Conservation (phyloP, 1,140 invertebrate genomes). For the Copidosoma floridanum region DNA sequence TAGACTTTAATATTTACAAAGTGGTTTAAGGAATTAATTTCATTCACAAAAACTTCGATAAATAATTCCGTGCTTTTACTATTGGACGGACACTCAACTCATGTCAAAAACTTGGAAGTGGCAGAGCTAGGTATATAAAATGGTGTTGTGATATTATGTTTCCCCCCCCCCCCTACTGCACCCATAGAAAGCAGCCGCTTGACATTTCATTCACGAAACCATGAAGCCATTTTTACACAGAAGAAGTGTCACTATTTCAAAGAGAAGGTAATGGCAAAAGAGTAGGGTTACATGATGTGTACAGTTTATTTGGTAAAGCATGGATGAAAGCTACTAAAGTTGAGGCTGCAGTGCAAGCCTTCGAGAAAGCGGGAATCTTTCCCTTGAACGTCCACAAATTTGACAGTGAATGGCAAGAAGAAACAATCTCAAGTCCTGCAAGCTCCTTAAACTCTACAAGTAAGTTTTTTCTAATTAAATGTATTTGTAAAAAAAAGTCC, state of each 20-base stretch:
- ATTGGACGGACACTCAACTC: too few species aligned
- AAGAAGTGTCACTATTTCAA: slow-evolving; percentile 39
- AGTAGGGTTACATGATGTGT: slow-evolving; percentile 42
- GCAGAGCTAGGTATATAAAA: slow-evolving; percentile 21
- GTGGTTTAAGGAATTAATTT: slow-evolving; percentile 34
- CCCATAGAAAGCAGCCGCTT: too few species aligned
- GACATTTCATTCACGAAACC: too few species aligned
- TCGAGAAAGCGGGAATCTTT: slow-evolving; percentile 37
- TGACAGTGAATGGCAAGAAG: too few species aligned
- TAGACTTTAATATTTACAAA: too few species aligned
- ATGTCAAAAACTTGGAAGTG: too few species aligned
- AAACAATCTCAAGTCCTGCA: too few species aligned
- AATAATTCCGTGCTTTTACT: slow-evolving; percentile 31
- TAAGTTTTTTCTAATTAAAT: too few species aligned
- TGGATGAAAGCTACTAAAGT: slow-evolving; percentile 40
- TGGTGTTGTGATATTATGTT: slow-evolving; percentile 33
- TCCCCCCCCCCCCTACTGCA: slow-evolving; percentile 47
- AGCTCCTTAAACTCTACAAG: too few species aligned
- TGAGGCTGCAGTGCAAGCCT: slow-evolving; percentile 38
- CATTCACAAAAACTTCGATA: slow-evolving; percentile 20
- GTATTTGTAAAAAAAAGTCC: too few species aligned
- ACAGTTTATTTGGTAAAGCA: slow-evolving; percentile 35
- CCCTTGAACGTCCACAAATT: too few species aligned
- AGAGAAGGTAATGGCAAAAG: slow-evolving; percentile 35
- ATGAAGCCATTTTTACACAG: too few species aligned